Evolutionary conservation across 2,888 invertebrate genomes (phyloP), one percentile per base, ranked within the genome.

Genomic region (Eilema caniola): DNA sequence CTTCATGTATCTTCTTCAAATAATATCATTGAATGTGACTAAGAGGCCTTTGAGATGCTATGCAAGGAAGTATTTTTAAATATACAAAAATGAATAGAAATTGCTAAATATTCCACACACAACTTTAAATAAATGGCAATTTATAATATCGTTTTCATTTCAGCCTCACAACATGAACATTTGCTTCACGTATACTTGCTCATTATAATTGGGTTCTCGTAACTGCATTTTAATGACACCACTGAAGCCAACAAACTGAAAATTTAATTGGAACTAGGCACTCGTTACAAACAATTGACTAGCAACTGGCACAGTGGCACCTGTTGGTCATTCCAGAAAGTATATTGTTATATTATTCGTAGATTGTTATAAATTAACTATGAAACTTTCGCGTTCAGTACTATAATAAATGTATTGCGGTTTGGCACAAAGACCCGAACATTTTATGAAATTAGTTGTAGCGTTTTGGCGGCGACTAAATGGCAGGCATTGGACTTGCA

Each of bases 181-280:
- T 59, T 20, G 57, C n/a, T 69, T 59, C 59, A 63, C 11, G 25
- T 31, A 70, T 59, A 63, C 31, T 31, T 37, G 33, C 8, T 3
- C 59, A 16, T 63, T 69, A 64, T 69, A 68, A 68, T 69, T 69
- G 41, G 28, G 8, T 60, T 41, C 41, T 41, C 66, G 66, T 70
- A 47, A 66, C 60, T 41, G 24, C 24, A 65, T 16, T 66, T 62
- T 70, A 62, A 70, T 62, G 20, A 56, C 66, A 56, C 31, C 41
- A 57, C 66, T 31, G 62, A 62, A 59, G 28, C 62, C 28, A 70
- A 70, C 66, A 66, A 70, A 37, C 64, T 56, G 14, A 24, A 37
- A 66, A 24, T 33, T 57, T 59, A 62, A 62, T 62, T 67, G 23
- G 60, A 61, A 67, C 62, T 66, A 16, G 57, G 28, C 5, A 28